Conservation (phyloP, 2,888 invertebrate species). For the Oscheius sp. region DNA sequence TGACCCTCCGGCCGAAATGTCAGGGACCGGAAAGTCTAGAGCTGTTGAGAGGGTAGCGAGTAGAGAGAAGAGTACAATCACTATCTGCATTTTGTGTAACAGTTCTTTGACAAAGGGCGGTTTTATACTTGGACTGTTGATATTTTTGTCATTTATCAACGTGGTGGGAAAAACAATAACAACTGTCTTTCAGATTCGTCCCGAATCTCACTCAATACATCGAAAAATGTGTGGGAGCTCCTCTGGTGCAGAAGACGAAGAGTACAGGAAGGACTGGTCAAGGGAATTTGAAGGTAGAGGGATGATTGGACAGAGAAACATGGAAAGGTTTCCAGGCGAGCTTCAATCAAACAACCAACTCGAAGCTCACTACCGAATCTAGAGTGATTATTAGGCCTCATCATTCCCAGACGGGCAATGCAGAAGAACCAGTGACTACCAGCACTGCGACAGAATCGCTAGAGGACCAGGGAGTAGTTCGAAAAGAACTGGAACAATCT, state of each 20-base stretch:
- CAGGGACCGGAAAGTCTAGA: too few species aligned
- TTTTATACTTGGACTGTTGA: not conserved
- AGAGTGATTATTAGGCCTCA: not conserved
- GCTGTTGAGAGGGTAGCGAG: too few species aligned
- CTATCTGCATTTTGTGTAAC: too few species aligned
- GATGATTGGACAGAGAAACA: too few species aligned
- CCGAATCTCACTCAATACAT: constrained; percentile 26
- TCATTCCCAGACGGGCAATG: not conserved
- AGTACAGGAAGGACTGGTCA: not conserved
- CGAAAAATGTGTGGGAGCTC: constrained; percentile 21
- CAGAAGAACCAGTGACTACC: not conserved
- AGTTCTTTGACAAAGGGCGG: not conserved
- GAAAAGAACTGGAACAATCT: not conserved
- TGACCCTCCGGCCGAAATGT: too few species aligned
- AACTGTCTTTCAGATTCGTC: constrained; percentile 33
- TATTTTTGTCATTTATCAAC: not conserved
- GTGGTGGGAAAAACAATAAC: too few species aligned
- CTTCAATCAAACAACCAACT: too few species aligned
- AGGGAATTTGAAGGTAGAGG: too few species aligned
- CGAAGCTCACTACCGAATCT: constrained; percentile 5
- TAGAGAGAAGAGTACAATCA: too few species aligned
- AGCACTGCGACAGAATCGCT: not conserved
- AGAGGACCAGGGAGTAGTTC: not conserved
- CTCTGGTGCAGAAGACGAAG: not conserved
- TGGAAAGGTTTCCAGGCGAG: too few species aligned